Evolutionary conservation across 2,888 invertebrate genomes (phyloP), one percentile per base, ranked within the genome.

Genomic region (Calameuta idolon): DNA sequence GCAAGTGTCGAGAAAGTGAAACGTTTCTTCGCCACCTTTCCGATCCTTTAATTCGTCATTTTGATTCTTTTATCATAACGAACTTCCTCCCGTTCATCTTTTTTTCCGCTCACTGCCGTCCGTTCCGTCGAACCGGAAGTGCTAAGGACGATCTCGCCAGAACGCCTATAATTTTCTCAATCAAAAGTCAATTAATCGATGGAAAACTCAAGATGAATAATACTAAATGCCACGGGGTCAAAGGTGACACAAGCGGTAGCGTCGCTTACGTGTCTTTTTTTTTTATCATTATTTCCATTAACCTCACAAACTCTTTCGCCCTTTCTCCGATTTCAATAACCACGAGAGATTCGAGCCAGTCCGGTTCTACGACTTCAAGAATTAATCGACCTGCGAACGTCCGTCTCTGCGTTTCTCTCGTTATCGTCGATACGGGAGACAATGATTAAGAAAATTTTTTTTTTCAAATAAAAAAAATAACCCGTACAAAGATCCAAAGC

Each of bases 1-100:
- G 79, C 81, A 79, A 80, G 82, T 80, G 82, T 82, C 88, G 86
- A 84, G 87, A 89, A 87, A 88, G 88, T 87, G 87, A 88, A 87
- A 87, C 84, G 83, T 82, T 84, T 78, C 79, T 77, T 55, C 71
- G 55, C 23, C 55, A 55, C 55, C 23, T 55, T 9, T 55, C 23
- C 2, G 55, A 55, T 55, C 9, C 23, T 55, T 23, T 55, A 0
- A 5, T 55, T 55, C 55, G 9, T 15, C 5, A 23, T 23, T 55
- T 55, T 55, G 2, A 9, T 55, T 55, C 1, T 9, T 23, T 55
- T 55, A 55, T 55, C 37, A 2, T 23, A 0, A 55, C 9, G 23
- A 9, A 5, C 9, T 55, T 55, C 23, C 23, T 55, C 55, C 9
- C 9, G 37, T 3, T 11, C 5, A 23, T 23, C 15, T 35, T 5